These are phyloP conservation scores for Thereuonema tuberculata DNA, from an alignment of 1,140 invertebrate genomes.

Conservation along the genomic window DNA sequence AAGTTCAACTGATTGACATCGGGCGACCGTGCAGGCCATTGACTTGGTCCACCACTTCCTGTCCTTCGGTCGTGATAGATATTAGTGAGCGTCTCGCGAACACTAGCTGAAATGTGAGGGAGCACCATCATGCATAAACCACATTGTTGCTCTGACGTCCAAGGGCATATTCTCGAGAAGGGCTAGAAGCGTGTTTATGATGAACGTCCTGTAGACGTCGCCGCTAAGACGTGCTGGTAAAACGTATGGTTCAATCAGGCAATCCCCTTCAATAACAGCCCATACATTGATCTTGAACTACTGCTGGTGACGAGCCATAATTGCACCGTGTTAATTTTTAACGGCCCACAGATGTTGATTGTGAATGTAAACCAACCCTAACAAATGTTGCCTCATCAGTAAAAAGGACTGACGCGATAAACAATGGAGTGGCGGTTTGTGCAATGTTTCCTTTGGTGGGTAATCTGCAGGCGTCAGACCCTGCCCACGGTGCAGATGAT, in stretches of 20 bases:
- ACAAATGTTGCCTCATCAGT: too few relatives aligned
- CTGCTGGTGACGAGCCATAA: not conserved
- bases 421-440: too few relatives aligned
- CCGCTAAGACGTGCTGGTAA: not conserved
- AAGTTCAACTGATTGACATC: not conserved
- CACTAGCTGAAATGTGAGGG: not conserved
- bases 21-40: not conserved
- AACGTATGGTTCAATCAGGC: not conserved
- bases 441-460: too few relatives aligned
- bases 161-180: not conserved
- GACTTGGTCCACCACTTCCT: not conserved
- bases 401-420: too few relatives aligned
- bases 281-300: not conserved
- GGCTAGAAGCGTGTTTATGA: not conserved
- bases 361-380: too few relatives aligned
- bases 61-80: not conserved
- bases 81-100: not conserved
- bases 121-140: not conserved
- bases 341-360: not conserved
- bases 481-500: too few relatives aligned
- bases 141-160: not conserved
- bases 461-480: too few relatives aligned
- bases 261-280: not conserved
- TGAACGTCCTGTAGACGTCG: not conserved
- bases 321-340: not conserved